Evolutionary conservation across 2,797 vertebrate genomes (phyloP), one percentile per base, ranked within the genome.

Genomic region (Myiotriccus ornatus): DNA sequence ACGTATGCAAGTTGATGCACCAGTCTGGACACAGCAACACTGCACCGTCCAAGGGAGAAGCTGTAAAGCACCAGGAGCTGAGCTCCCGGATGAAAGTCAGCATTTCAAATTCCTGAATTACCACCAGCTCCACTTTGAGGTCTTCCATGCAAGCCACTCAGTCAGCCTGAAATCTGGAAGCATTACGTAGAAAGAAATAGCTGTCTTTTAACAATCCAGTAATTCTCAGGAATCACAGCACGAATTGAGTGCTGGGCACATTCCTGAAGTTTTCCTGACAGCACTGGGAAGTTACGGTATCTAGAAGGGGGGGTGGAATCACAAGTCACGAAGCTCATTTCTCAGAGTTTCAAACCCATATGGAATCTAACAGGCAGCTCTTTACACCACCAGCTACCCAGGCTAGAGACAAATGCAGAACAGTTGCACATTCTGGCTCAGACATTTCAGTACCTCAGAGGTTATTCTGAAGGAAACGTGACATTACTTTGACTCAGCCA

Each of bases 41-140:
- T 67, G n/a, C 76, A 76, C 24, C 0, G 0, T 22, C 52, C 78
- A 39, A 23, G 47, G 56, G 0, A 47, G n/a, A 52, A 77, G 60
- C 2, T 35, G 10, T 10, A 32, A 52, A 2, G 4, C 43, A 50
- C 11, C 30, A 35, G 21, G 63, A 62, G 35, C 7, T 24, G 19
- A 69, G 35, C 39, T 12, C 57, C 74, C 52, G 41, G 23, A 3
- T 56, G 67, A n/a, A 35, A 37, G 14, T 8, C 49, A 50, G 24
- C 11, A 53, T 43, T 64, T 41, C 60, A 37, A 67, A 67, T n/a
- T 59, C 52, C 59, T 69, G 12, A 69, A 50, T 21, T 11, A 56
- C 19, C 53, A 44, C 28, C 14, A 70, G 35, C 28, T 50, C 55
- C 20, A 39, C 27, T 82, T 47, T 12, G 32, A 88, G 30, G 16